Base-by-base conservation (phyloP, 2,797 vertebrate genomes). In the Myotis myotis region DNA sequence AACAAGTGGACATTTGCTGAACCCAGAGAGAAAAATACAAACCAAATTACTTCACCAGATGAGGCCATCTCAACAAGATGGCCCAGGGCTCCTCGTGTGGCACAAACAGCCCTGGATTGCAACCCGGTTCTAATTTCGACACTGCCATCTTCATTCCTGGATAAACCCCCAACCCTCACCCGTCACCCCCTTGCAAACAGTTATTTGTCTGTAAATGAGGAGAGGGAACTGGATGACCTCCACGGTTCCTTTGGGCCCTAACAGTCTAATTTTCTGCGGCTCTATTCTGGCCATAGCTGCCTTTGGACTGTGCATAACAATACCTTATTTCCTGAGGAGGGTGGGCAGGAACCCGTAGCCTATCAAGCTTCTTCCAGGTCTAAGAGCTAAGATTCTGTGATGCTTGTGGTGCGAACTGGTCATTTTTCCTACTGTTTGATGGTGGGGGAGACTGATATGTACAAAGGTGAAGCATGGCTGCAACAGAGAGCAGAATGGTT, bases 1-100 rank as follows among this genome's bases (percentile, higher is more conserved):
- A 78, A 51, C 51, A 66, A 51, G 83, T 28, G 36, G 82, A 30
- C 62, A 41, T 62, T 68, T 71, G 93, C 94, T 83, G 80, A 91
- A 36, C 28, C 75, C 81, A 78, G n/a, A 89, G 49, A 95, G 60
- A 88, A 95, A 74, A 53, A 60, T 11, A 33, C 55, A 93, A 64
- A 79, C 79, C 72, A 51, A 75, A 78, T 19, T 22, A 64, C 55
- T 55, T 51, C 55, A n/a, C 47, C 47, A 79, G 64, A 49, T 30
- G 74, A 70, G 49, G 19, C 11, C 44, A 90, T 81, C 51, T 47
- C 49, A 28, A 20, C 71, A 92, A 60, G 68, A 36, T 3, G 70
- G 47, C 30, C 60, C 13, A 16, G 71, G n/a, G 38, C 13, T 60
- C 36, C 80, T 51, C 33, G 20, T 2, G 1, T 8, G 10, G 2